phyloP scores from a whole-genome alignment of 2,797 vertebrate species.

The Diplodus sargus region DNA sequence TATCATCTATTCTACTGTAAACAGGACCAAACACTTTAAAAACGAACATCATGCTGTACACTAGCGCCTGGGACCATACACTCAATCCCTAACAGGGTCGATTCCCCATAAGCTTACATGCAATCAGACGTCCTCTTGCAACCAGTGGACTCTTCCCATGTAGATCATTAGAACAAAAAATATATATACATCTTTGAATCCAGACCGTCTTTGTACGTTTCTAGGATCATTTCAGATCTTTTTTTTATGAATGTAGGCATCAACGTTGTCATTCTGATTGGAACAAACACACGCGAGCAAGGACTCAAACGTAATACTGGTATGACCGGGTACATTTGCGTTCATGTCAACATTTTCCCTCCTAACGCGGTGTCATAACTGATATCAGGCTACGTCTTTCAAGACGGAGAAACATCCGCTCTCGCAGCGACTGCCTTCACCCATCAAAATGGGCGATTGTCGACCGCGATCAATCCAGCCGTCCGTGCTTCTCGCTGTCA shows the following conservation, averaged over 20 bases:
- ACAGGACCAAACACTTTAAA: too few species aligned
- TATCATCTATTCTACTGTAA: too few species aligned
- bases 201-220: background rate
- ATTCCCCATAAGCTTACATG: too few species aligned
- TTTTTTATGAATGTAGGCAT: background rate
- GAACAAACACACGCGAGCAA: background rate
- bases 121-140: too few species aligned
- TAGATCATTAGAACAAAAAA: background rate
- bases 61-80: too few species aligned
- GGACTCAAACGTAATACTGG: too few species aligned
- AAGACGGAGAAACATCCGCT: constrained; percentile 4
- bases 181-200: background rate
- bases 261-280: background rate
- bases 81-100: too few species aligned
- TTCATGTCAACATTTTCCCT: background rate
- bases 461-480: background rate
- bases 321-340: background rate
- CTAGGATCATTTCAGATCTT: background rate
- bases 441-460: constrained; percentile 6
- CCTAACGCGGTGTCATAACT: background rate
- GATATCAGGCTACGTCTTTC: background rate
- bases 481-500: too few species aligned
- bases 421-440: background rate
- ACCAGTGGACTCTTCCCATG: too few species aligned
- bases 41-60: too few species aligned